Percentiles rank a stretch among this genome's conserved stretches.
These are phyloP conservation scores for Andrena minutula DNA, from an alignment of 2,888 invertebrate genomes.

Conservation along the genomic window DNA sequence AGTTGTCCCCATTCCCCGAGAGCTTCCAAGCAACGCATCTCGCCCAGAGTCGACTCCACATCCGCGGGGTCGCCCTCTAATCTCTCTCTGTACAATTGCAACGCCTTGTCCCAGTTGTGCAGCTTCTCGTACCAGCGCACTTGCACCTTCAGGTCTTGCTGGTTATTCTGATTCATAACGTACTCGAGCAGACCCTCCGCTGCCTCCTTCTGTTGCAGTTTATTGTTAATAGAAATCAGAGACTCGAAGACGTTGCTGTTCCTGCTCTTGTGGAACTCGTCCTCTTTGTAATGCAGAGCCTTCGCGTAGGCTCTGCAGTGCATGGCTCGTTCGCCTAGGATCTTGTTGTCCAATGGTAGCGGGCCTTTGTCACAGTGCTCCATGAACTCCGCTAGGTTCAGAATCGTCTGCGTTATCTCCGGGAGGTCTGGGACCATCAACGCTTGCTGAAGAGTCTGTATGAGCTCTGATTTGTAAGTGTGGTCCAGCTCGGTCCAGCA, in stretches of 20 bases:
- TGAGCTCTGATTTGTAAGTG: conserved; percentile 92
- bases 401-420: conserved; percentile 97
- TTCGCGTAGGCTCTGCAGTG: conserved; percentile 95
- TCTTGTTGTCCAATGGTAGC: conserved; percentile 93
- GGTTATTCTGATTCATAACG: conserved; percentile 92
- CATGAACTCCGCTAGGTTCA: conserved; percentile 99
- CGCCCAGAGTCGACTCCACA: conserved; percentile 93
- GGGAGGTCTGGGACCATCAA: conserved; percentile 96
- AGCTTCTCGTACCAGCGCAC: conserved; percentile 99
- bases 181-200: conserved; percentile 97
- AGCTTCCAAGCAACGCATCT: conserved; percentile 98
- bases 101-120: conserved; percentile 99
- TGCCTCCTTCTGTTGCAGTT: conserved; percentile 98
- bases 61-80: conserved; percentile 89
- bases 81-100: conserved; percentile 93
- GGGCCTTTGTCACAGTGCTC: conserved; percentile 99
- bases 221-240: conserved; percentile 98
- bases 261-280: conserved; percentile 94
- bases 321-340: conserved; percentile 97
- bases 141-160: conserved; percentile 87
- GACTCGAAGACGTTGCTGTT: conserved; percentile 96
- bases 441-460: conserved; percentile 95
- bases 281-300: conserved; percentile 95
- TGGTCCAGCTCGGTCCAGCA: conserved; percentile 98
- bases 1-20: conserved; percentile 98